These are phyloP conservation scores for Podarcis siculus DNA, from an alignment of 2,797 vertebrate genomes.

Conservation along the genomic window DNA sequence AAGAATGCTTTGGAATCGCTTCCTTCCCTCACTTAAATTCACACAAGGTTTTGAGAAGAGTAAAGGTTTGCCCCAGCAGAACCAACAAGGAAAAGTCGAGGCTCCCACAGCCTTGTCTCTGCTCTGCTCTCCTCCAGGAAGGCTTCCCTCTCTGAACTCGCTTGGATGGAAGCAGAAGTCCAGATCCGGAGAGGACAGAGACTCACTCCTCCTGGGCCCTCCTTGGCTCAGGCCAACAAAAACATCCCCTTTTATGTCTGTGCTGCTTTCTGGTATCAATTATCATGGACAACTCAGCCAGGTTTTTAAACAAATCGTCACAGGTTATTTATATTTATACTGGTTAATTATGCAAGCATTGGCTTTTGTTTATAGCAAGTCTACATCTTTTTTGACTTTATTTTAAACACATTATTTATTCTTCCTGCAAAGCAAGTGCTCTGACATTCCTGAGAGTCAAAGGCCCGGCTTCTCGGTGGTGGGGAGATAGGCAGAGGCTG, in stretches of 20 bases:
- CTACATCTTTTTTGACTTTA: slow-evolving; percentile 54
- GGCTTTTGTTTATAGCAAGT: slow-evolving; percentile 67
- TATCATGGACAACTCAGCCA: slow-evolving; percentile 65
- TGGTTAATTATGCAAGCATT: slow-evolving; percentile 71
- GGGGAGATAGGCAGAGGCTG: not conserved
- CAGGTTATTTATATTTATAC: slow-evolving; percentile 77
- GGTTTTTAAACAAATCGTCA: slow-evolving; percentile 70
- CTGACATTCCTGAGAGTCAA: not conserved
- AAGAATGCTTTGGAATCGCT: fast-evolving
- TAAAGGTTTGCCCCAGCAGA: not conserved
- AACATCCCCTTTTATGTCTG: slow-evolving; percentile 63
- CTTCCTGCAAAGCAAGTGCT: slow-evolving; percentile 43
- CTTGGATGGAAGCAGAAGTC: slow-evolving; percentile 37
- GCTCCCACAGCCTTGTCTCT: no score
- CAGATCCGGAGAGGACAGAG: slow-evolving; percentile 48
- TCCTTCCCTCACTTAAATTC: not conserved
- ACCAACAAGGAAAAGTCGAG: not conserved
- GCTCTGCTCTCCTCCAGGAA: not conserved
- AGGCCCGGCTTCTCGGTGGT: not conserved
- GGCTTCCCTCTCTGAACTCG: not conserved
- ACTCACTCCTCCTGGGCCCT: slow-evolving; percentile 40
- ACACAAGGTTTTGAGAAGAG: fast-evolving
- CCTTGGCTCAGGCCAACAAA: slow-evolving; percentile 59
- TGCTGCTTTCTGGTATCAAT: slow-evolving; percentile 70
- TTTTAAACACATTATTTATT: slow-evolving; percentile 59